Evolutionary conservation across 2,888 invertebrate species (phyloP).

Genomic region (Acronicta leporina): DNA sequence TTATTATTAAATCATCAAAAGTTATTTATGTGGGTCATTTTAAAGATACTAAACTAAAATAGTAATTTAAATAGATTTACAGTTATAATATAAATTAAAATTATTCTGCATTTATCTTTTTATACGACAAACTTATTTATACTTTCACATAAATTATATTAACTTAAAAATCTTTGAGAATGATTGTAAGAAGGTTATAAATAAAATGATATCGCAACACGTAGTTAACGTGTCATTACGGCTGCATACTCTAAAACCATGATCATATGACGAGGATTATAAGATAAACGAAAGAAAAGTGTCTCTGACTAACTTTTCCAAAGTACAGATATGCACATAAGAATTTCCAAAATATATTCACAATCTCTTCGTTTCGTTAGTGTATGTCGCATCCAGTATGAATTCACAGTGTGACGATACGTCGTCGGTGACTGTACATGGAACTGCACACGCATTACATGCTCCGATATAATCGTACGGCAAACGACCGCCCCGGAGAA

Average conservation of each 20-base stretch:
- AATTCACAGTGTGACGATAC: slow-evolving; percentile 51
- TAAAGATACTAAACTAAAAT: neutral
- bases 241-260: neutral
- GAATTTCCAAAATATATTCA: neutral
- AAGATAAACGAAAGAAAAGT: slow-evolving; percentile 32
- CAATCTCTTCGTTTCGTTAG: neutral
- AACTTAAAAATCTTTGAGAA: too few species aligned
- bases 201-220: too few species aligned
- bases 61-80: too few species aligned
- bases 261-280: slow-evolving; percentile 20
- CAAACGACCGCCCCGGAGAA: slow-evolving; percentile 78
- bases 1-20: slow-evolving; percentile 1
- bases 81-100: too few species aligned
- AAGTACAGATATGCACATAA: slow-evolving; percentile 4
- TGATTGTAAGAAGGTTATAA: too few species aligned
- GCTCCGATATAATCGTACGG: slow-evolving; percentile 75
- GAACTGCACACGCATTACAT: slow-evolving; percentile 77
- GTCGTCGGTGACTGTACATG: slow-evolving; percentile 64
- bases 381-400: slow-evolving; percentile 44
- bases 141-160: too few species aligned
- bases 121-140: too few species aligned
- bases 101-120: too few species aligned
- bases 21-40: slow-evolving; percentile 1
- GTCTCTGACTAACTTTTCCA: slow-evolving; percentile 4
- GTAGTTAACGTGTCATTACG: neutral